These are phyloP conservation scores for Sebastes ruberrimus DNA, from an alignment of 2,797 vertebrate genomes.

Conservation along the genomic window DNA sequence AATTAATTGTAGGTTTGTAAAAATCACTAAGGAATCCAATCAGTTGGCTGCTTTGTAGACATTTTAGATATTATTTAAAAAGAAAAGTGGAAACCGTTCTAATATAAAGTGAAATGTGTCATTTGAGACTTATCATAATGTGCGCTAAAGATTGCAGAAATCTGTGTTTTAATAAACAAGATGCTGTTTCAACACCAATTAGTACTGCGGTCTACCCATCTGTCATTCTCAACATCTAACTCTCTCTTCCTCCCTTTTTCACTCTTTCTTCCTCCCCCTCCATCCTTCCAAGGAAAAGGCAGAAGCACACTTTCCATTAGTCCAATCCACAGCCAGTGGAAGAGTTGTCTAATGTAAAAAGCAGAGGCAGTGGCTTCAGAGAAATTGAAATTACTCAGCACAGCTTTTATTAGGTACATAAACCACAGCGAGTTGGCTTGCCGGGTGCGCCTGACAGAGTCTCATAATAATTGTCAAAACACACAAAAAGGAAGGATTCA, in stretches of 20 bases:
- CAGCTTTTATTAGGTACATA: constrained; percentile 73
- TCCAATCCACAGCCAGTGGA: constrained; percentile 44
- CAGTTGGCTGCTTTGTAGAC: neutral
- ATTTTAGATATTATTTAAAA: constrained; percentile 11
- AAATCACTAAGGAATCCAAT: constrained; percentile 24
- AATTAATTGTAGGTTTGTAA: constrained; percentile 5
- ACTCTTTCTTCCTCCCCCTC: neutral
- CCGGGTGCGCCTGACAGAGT: constrained; percentile 53
- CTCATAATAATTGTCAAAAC: constrained; percentile 70
- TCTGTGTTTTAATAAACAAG: constrained; percentile 10
- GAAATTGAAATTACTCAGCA: constrained; percentile 73
- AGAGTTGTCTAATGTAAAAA: constrained; percentile 54
- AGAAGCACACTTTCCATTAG: constrained; percentile 51
- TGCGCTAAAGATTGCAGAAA: constrained; percentile 10
- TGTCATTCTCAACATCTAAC: constrained; percentile 12
- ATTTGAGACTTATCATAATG: constrained; percentile 25
- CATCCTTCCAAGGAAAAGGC: constrained; percentile 34
- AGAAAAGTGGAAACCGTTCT: neutral
- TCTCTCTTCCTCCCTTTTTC: neutral
- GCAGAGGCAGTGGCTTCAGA: constrained; percentile 54
- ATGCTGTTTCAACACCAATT: constrained; percentile 19
- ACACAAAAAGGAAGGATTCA: constrained; percentile 45
- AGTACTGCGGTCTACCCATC: constrained; percentile 8
- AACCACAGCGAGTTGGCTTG: constrained; percentile 63
- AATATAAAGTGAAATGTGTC: neutral